Evolutionary conservation across 2,797 vertebrate genomes (phyloP).

Genomic region (Ptychobarbus kaznakovi): DNA sequence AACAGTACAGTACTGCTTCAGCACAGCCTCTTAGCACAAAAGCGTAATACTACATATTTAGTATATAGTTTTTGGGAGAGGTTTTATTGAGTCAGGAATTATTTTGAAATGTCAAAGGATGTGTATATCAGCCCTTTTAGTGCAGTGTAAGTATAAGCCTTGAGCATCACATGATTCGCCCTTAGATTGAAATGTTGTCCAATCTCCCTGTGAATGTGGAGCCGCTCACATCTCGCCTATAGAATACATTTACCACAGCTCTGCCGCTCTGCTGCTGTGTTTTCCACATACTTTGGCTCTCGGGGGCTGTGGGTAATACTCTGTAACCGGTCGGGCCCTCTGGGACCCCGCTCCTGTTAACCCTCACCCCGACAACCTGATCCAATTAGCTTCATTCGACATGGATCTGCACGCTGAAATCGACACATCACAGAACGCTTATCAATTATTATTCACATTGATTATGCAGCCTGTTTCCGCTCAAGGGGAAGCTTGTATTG

Average conservation of each 20-base stretch:
- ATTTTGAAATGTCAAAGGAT: background rate
- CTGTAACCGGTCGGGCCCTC: background rate
- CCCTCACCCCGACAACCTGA: conserved; percentile 77
- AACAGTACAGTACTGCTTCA: too few relatives aligned
- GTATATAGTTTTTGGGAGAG: background rate
- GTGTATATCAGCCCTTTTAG: background rate
- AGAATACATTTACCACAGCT: background rate
- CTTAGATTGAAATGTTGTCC: conserved; percentile 6
- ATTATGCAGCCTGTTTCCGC: conserved; percentile 69
- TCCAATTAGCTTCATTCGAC: conserved; percentile 78
- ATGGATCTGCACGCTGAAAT: conserved; percentile 70
- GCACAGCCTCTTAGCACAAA: background rate
- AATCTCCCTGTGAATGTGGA: background rate
- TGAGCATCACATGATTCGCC: background rate
- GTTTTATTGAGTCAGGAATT: background rate
- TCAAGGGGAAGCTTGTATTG: conserved; percentile 75
- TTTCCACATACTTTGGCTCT: background rate
- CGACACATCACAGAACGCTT: conserved; percentile 74
- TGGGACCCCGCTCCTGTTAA: conserved; percentile 65
- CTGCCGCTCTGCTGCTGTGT: background rate
- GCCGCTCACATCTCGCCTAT: background rate
- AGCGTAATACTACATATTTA: background rate
- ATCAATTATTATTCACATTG: conserved; percentile 81
- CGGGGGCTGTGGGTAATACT: background rate
- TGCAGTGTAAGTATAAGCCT: background rate